Percentiles rank a stretch among this genome's conserved stretches.
phyloP scores from a whole-genome alignment of 2,797 vertebrate species.

The Pelochelys cantorii region DNA sequence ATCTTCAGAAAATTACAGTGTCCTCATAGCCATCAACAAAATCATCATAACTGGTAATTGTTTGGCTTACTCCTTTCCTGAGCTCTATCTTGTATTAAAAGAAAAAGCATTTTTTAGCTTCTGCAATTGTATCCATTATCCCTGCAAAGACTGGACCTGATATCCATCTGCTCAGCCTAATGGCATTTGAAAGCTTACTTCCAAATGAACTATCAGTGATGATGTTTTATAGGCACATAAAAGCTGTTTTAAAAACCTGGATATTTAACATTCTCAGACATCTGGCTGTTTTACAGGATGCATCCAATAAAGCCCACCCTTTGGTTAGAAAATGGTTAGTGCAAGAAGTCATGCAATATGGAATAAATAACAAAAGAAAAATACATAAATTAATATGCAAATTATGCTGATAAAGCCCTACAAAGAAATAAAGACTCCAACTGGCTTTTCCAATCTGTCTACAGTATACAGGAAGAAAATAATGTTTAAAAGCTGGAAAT shows the following conservation, averaged over 20 bases:
- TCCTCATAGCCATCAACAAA: background rate
- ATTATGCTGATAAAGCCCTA: background rate
- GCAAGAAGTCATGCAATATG: background rate
- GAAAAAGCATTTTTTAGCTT: background rate
- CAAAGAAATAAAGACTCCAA: background rate
- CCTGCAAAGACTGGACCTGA: background rate
- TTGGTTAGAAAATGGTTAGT: background rate
- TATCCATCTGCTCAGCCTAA: background rate
- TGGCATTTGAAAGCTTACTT: background rate
- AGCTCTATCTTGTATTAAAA: background rate
- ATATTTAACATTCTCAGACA: background rate
- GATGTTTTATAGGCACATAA: background rate
- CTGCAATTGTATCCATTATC: background rate
- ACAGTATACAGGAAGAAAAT: background rate
- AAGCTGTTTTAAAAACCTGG: background rate
- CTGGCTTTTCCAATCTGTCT: background rate
- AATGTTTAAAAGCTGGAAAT: conserved; percentile 8
- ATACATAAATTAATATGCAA: background rate
- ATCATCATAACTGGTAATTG: background rate
- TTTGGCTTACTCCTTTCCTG: background rate
- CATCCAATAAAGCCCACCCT: background rate
- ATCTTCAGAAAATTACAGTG: background rate
- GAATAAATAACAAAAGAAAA: background rate
- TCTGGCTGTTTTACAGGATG: background rate
- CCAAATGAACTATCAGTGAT: background rate